phyloP scores from a whole-genome alignment of 2,113 vertebrate species.

The Balaenoptera acutorostrata region DNA sequence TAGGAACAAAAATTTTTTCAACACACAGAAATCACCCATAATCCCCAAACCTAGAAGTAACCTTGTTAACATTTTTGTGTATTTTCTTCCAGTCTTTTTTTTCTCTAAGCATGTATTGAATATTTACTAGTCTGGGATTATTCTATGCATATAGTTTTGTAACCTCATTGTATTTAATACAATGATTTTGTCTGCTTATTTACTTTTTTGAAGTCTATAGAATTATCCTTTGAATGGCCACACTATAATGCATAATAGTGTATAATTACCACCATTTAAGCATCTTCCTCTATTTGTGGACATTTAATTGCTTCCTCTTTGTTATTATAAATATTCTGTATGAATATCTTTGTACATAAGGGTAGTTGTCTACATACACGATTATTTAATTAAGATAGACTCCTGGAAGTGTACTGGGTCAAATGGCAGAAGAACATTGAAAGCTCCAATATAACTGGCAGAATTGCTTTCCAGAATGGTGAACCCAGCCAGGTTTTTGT shows the following conservation, averaged over 20 bases:
- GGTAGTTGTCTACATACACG: neutral
- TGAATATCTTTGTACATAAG: neutral
- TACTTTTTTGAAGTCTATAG: neutral
- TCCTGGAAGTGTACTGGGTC: neutral
- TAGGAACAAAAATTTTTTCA: neutral
- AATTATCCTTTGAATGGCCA: neutral
- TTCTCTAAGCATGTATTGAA: neutral
- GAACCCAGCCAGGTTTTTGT: neutral
- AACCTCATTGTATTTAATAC: neutral
- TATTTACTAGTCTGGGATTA: neutral
- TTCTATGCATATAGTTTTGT: neutral
- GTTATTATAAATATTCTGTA: neutral
- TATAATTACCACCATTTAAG: neutral
- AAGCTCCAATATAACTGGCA: neutral
- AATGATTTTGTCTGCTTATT: neutral
- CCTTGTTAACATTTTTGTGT: neutral
- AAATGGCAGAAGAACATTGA: neutral
- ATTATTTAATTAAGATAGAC: neutral
- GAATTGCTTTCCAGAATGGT: neutral
- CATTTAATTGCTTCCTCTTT: neutral
- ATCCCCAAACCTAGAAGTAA: neutral
- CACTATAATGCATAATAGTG: neutral
- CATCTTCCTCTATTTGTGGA: neutral
- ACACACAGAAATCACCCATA: neutral
- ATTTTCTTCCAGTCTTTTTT: neutral